Base-by-base conservation (phyloP, 2,888 invertebrate genomes). In the Congeria kusceri region DNA sequence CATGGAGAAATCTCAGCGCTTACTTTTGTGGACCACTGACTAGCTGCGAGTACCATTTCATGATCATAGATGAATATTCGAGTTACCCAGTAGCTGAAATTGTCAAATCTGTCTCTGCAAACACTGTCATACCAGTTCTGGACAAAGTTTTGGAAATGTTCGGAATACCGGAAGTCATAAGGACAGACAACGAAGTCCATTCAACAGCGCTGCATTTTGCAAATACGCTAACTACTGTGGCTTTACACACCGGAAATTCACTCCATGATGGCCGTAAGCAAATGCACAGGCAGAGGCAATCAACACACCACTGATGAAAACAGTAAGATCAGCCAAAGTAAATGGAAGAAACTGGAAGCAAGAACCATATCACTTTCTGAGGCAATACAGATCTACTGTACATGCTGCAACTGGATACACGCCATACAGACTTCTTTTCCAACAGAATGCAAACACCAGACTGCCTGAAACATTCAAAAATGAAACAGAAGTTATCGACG, bases 281-380 rank as follows among this genome's bases (percentile, higher is more conserved):
- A 66, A 73, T 49, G 27, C 61, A 1, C 53, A 73, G 27, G 66
- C 62, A 1, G 73, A 75, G 58, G 27, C 69, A 46, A 64, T 73
- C n/a, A 77, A 68, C 27, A 73, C 57, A n/a, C 57, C 77, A 23
- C 46, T 68, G 4, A 58, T 76, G 64, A 73, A 72, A 59, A 46
- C 49, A n/a, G 49, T 73, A 0, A 64, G 61, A 53, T 28, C 72
- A 18, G 63, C 68, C 3, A 65, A n/a, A n/a, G n/a, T n/a, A n/a
- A n/a, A n/a, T n/a, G n/a, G n/a, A n/a, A n/a, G n/a, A n/a, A n/a
- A n/a, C 28, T 72, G 57, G 57, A 64, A 64, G n/a, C 64, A 72
- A 29, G 71, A 71, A 29, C 15, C 44, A 39, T 56, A 53, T 29
- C 3, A 44, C 23, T 74, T 68, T 27, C 47, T 47, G n/a, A n/a